Evolutionary conservation across 2,888 invertebrate genomes (phyloP), one percentile per base, ranked within the genome.

Genomic region (Ochropacha duplaris): DNA sequence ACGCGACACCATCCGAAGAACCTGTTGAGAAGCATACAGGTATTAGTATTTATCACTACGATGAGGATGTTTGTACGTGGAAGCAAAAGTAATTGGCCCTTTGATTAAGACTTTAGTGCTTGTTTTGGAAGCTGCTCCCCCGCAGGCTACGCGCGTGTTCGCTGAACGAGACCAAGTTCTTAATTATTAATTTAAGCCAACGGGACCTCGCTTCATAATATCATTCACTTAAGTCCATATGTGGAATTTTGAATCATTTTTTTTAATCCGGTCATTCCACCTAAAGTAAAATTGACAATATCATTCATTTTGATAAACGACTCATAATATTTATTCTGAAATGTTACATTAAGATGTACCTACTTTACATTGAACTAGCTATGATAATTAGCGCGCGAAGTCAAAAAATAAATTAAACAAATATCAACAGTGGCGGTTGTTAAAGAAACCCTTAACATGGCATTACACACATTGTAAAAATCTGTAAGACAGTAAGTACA

Each of bases 41-140:
- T 14, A n/a, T 26, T 31, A 31, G 31, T 52, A 31, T 52, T 31
- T 31, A 28, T 31, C 22, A 31, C 19, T 28, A 51, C 34, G 54
- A 65, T 50, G 57, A 55, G 50, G 55, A 59, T 49, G 24, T n/a
- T 36, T n/a, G 22, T 50, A 24, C 9, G 22, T 11, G 57, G 57
- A 50, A 57, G 36, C 56, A 61, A 61, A 74, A 74, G 74, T 77
- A 81, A 76, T 71, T 72, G 74, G 65, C 58, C 68, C 57, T 67
- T 74, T 76, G 74, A 81, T 84, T 80, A 82, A 85, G 81, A 76
- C 77, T 62, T 83, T 74, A 70, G 54, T 71, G 69, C 67, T 74
- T 74, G 69, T 75, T 75, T 75, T 72, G 70, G 65, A 66, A 59
- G 62, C 61, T 55, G 68, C 72, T 58, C 60, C 65, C 69, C 79